Conservation (phyloP, 2,888 invertebrate species). For the Tachina fera region DNA sequence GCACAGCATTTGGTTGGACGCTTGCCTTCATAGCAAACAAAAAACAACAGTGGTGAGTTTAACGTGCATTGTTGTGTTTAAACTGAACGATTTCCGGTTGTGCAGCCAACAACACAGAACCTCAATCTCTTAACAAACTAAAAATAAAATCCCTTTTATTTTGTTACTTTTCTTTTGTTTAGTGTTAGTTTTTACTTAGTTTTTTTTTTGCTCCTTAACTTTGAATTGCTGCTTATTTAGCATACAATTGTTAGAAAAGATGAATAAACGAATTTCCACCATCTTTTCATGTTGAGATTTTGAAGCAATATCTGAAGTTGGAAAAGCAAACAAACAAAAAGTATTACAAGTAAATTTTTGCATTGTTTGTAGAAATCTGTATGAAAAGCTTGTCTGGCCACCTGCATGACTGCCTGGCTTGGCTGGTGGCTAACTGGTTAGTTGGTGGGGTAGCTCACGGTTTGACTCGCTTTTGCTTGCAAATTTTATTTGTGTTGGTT, state of each 20-base stretch:
- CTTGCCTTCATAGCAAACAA: background rate
- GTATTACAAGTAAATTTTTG: conserved; percentile 25
- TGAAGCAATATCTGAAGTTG: conserved; percentile 1
- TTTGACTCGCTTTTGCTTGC: background rate
- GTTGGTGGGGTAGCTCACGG: background rate
- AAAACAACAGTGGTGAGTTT: conserved; percentile 38
- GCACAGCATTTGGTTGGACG: background rate
- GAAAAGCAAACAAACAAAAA: conserved; percentile 10
- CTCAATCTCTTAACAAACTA: conserved; percentile 50
- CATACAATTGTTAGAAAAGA: conserved; percentile 55
- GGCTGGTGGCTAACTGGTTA: background rate
- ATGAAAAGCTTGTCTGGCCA: conserved; percentile 1
- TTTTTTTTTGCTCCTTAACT: background rate
- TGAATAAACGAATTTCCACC: conserved; percentile 57
- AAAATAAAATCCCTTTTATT: conserved; percentile 34
- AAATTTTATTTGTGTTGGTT: conserved; percentile 19
- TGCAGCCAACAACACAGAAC: conserved; percentile 48
- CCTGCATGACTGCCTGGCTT: background rate
- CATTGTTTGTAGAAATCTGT: conserved; percentile 28
- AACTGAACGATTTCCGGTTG: conserved; percentile 55
- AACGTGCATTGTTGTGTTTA: conserved; percentile 48
- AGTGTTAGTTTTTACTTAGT: background rate
- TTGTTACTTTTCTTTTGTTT: conserved; percentile 12
- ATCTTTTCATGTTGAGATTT: conserved; percentile 51
- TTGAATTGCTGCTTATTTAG: conserved; percentile 62